A percentile compares a stretch with the other conserved stretches of the same genome.
These are phyloP conservation scores for Cyanoramphus novaezelandiae DNA, from an alignment of 2,113 vertebrate genomes.

Conservation along the genomic window DNA sequence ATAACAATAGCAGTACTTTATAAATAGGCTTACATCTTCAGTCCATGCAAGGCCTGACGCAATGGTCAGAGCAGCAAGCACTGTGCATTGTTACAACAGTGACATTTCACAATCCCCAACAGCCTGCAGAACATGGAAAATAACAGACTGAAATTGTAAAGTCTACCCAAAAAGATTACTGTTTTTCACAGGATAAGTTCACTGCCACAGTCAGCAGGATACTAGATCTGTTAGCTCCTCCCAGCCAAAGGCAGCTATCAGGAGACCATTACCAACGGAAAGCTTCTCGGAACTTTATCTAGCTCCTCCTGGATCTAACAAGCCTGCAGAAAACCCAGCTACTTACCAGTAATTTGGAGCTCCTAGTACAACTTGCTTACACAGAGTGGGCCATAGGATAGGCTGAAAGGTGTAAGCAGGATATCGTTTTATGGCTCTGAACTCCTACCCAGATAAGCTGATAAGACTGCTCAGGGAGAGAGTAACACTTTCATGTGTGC, in stretches of 20 bases:
- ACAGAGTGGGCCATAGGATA: slow-evolving; percentile 32
- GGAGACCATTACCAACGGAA: neutral
- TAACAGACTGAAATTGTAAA: neutral
- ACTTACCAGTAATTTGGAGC: neutral
- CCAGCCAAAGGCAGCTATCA: neutral
- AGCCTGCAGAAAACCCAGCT: neutral
- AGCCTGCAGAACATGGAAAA: neutral
- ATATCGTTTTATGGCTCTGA: slow-evolving; percentile 58
- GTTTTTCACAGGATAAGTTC: neutral
- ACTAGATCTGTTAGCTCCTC: neutral
- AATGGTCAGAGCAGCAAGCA: neutral
- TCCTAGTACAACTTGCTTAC: slow-evolving; percentile 60
- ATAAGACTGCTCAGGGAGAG: neutral
- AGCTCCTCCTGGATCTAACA: neutral
- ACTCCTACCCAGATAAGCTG: slow-evolving; percentile 65
- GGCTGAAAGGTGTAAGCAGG: slow-evolving; percentile 59
- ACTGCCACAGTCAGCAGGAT: neutral
- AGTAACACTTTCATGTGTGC: neutral
- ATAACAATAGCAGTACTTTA: neutral
- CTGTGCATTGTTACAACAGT: neutral
- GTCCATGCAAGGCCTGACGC: neutral
- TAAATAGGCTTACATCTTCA: neutral
- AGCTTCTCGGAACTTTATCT: slow-evolving; percentile 15
- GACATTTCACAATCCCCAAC: slow-evolving; percentile 28
- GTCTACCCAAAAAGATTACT: neutral